Evolutionary conservation across 23 tunicate species (phyloP), one percentile per base, ranked within the genome.

Genomic region (Styela clava): DNA sequence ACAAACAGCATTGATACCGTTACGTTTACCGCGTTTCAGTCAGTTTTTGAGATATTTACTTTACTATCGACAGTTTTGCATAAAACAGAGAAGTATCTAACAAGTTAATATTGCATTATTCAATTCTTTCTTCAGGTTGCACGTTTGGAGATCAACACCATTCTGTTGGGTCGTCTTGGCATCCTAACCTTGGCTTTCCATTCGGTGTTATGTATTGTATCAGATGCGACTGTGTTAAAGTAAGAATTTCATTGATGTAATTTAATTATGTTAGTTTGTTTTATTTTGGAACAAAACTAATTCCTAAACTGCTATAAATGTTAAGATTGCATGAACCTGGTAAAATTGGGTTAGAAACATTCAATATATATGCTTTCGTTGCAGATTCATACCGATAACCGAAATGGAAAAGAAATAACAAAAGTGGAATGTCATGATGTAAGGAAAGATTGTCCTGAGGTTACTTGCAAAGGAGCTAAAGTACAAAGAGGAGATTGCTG

Each of bases 401-500:
- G 64, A 24, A 33, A 44, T 26, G 51, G 33, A 69, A 63, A 77
- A 34, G 52, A 62, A 20, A 25, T 31, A 7, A 85, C 86, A 22
- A 85, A 80, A 67, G 95, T 89, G 34, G 74, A 70, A 70, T 89
- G 95, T 31, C 86, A 85, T 65, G 89, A 89, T 80, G 88, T 89
- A 52, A 81, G 95, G 61, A 89, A 89, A 52, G 63, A 64, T 52
- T 89, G 95, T 35, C 89, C 88, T n/a, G 56, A 61, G 1, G 83
- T 81, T 30, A 69, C 85, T 23, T 89, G 95, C 63, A 69, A 74
- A 76, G 82, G 68, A n/a, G 89, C 95, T 7, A 81, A 81, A 79
- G 83, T 82, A n/a, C 95, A 88, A 33, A 81, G 86, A 52, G 87
- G 87, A 37, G 95, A 85, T 65, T 89, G 95, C 34, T 89, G 95